Evolutionary conservation across 1,140 invertebrate species (phyloP).

Genomic region (Trypoxylus dichotomus): DNA sequence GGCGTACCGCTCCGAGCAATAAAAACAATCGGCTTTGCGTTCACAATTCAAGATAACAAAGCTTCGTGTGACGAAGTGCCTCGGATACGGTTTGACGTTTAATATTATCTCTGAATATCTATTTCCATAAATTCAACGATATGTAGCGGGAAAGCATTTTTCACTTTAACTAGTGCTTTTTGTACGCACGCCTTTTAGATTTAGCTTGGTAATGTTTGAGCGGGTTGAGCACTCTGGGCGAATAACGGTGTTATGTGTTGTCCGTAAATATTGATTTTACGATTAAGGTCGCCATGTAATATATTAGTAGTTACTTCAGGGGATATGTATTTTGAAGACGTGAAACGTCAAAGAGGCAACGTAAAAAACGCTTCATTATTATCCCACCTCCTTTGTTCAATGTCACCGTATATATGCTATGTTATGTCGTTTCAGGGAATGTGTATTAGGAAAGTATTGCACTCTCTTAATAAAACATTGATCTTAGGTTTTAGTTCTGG

Average conservation of each 20-base stretch:
- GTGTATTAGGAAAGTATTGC: not conserved
- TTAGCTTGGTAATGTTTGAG: not conserved
- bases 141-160: constrained; percentile 23
- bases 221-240: not conserved
- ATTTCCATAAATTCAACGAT: constrained; percentile 19
- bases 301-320: constrained; percentile 18
- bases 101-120: constrained; percentile 24
- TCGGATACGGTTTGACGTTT: constrained; percentile 16
- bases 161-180: constrained; percentile 14
- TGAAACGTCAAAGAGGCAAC: not conserved
- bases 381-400: not conserved
- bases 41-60: constrained; percentile 22
- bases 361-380: not conserved
- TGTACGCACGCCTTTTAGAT: not conserved
- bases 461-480: not conserved
- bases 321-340: not conserved
- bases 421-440: not conserved
- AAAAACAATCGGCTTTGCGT: constrained; percentile 21
- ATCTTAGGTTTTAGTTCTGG: too few species aligned
- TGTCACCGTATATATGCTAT: not conserved
- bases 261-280: constrained; percentile 23
- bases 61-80: constrained; percentile 5
- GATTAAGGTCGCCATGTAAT: constrained; percentile 12
- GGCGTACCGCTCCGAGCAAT: not conserved
- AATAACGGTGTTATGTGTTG: not conserved